A percentile compares a stretch with the other conserved stretches of the same genome.
Evolutionary conservation across 2,797 vertebrate genomes (phyloP).

Genomic region (Coregonus ussuriensis): DNA sequence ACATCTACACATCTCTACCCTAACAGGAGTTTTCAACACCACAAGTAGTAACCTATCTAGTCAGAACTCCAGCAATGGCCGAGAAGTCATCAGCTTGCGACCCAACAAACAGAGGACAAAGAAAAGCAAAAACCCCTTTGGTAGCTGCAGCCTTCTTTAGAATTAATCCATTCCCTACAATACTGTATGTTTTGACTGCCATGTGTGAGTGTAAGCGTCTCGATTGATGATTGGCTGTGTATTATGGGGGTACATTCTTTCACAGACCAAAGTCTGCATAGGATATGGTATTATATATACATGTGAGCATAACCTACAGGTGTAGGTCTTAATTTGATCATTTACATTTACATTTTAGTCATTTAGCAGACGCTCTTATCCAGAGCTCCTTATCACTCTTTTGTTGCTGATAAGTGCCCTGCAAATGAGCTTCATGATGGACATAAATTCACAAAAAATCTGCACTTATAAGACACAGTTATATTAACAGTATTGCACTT

Average conservation of each 20-base stretch:
- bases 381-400: no score
- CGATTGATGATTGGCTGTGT: slow-evolving; percentile 30
- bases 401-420: no score
- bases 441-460: no score
- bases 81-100: slow-evolving; percentile 91
- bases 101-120: slow-evolving; percentile 99
- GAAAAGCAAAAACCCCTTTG: slow-evolving; percentile 92
- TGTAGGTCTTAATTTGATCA: no score
- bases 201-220: neutral
- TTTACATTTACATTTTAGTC: no score
- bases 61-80: slow-evolving; percentile 90
- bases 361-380: no score
- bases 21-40: slow-evolving; percentile 93
- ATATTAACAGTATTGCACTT: no score
- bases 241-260: slow-evolving; percentile 44
- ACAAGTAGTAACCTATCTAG: slow-evolving; percentile 81
- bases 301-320: slow-evolving; percentile 24
- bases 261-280: slow-evolving; percentile 60
- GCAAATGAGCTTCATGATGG: no score
- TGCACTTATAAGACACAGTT: no score
- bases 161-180: neutral
- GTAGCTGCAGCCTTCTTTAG: slow-evolving; percentile 89
- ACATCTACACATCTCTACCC: neutral
- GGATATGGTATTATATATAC: slow-evolving; percentile 27
- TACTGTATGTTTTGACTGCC: slow-evolving; percentile 20